phyloP scores from a whole-genome alignment of 1,140 invertebrate species.

The Geopemphigus sp. region DNA sequence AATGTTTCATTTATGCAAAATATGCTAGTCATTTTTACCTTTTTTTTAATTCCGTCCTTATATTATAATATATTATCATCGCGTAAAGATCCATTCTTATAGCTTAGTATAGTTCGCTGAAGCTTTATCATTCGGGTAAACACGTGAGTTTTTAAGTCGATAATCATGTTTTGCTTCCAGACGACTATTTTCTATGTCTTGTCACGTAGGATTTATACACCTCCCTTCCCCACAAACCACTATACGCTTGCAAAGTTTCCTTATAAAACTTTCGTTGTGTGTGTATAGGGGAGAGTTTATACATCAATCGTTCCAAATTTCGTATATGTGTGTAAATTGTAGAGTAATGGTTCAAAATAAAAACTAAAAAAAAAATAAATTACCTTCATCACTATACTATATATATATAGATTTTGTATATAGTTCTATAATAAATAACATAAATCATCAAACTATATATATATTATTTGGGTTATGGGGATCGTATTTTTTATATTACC shows the following conservation, averaged over 20 bases:
- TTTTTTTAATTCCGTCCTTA: too few relatives aligned
- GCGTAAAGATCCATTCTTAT: background rate
- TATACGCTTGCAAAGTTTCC: slow-evolving; percentile 19
- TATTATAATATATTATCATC: too few relatives aligned
- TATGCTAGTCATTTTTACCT: too few relatives aligned
- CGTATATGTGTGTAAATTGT: background rate
- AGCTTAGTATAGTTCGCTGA: too few relatives aligned
- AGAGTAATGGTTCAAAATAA: slow-evolving; percentile 2
- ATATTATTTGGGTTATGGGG: too few relatives aligned
- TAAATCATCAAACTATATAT: slow-evolving; percentile 33
- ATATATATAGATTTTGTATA: background rate
- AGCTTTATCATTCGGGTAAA: background rate
- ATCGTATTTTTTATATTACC: background rate
- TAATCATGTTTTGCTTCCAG: slow-evolving; percentile 22
- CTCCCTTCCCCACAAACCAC: background rate
- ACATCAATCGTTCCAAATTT: background rate
- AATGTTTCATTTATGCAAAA: too few relatives aligned
- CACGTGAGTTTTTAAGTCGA: background rate
- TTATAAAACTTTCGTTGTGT: slow-evolving; percentile 31
- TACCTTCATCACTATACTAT: background rate
- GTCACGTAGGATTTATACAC: slow-evolving; percentile 40
- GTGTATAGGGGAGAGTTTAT: background rate
- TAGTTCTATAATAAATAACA: slow-evolving; percentile 6
- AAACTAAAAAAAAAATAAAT: background rate
- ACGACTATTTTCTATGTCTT: slow-evolving; percentile 23